These are phyloP conservation scores for Portunus trituberculatus DNA, from an alignment of 1,140 invertebrate genomes.

Conservation along the genomic window DNA sequence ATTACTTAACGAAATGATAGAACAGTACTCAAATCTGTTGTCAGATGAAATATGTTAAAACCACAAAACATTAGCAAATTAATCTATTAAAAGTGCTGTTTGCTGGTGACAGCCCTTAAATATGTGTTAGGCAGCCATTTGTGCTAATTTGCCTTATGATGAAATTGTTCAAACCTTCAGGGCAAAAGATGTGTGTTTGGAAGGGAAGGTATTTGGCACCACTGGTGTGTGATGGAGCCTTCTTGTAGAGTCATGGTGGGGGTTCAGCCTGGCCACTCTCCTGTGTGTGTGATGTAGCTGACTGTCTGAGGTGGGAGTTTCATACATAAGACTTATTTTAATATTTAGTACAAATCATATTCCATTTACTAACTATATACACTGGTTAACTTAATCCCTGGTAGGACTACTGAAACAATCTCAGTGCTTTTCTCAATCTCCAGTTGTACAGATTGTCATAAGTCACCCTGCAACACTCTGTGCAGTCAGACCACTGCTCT, in stretches of 20 bases:
- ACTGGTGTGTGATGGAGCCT: slow-evolving; percentile 59
- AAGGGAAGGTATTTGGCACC: slow-evolving; percentile 63
- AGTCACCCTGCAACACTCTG: slow-evolving; percentile 72
- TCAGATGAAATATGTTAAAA: slow-evolving; percentile 22
- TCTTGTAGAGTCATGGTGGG: slow-evolving; percentile 59
- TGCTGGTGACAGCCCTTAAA: slow-evolving; percentile 3
- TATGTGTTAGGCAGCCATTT: slow-evolving; percentile 55
- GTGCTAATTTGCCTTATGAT: slow-evolving; percentile 64
- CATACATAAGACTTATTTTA: slow-evolving; percentile 75
- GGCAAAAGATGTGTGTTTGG: slow-evolving; percentile 65
- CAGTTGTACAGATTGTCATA: slow-evolving; percentile 72
- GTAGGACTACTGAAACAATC: slow-evolving; percentile 74
- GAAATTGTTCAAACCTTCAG: slow-evolving; percentile 70
- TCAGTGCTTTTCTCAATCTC: slow-evolving; percentile 76
- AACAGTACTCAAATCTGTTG: slow-evolving; percentile 33
- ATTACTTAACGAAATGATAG: slow-evolving; percentile 24
- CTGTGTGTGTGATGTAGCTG: slow-evolving; percentile 59
- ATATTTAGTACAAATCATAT: slow-evolving; percentile 76
- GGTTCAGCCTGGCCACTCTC: slow-evolving; percentile 67
- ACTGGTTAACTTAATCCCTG: slow-evolving; percentile 74
- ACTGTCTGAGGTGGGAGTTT: slow-evolving; percentile 70
- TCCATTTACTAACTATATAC: slow-evolving; percentile 76
- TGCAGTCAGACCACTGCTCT: slow-evolving; percentile 71
- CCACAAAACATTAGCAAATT: not conserved
- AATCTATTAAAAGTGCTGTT: slow-evolving; percentile 37